Base-by-base conservation (phyloP, 2,797 vertebrate genomes). In the Tarsius wallacei region DNA sequence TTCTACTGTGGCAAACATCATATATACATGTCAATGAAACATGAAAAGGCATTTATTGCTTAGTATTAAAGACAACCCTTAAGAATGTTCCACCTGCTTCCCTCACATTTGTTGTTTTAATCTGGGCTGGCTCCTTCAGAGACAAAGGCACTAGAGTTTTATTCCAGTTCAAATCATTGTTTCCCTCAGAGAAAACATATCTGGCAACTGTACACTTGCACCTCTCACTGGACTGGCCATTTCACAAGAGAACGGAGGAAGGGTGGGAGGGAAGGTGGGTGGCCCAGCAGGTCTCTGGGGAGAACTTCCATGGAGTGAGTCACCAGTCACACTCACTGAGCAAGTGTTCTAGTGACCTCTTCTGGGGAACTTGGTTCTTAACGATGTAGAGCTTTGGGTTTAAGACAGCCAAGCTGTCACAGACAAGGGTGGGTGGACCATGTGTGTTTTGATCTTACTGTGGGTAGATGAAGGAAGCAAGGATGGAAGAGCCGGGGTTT, bases 281-380 rank as follows among this genome's bases (percentile, higher is more conserved):
- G 77, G 36, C 36, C 74, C 53, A 76, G 61, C 0, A 0, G 4
- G n/a, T 80, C 68, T 59, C 88, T 42, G 1, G n/a, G n/a, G 49
- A 68, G 85, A 93, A 74, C 24, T 14, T n/a, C 71, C 55, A 9
- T 33, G 55, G 83, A 83, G 36, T 42, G 42, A 82, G 47, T 10
- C 12, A 73, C 19, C 33, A 36, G 85, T 68, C 87, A 51, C 47
- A 74, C 12, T 83, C 73, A 47, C 59, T 78, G 83, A 96, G 71
- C 70, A 90, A 97, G 97, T 4, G 55, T 94, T 92, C 94, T 92
- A 97, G 95, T 83, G 96, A 92, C 97, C 96, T 95, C 97, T 97
- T 95, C 97, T 97, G 97, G 97, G 82, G 73, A 95, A 83, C 63
- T 31, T 70, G n/a, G 63, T 83, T 93, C 81, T 96, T 92, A 57